Percentiles rank a stretch among this genome's conserved stretches.
phyloP scores from a whole-genome alignment of 1,140 invertebrate genomes.

The Pectinophora gossypiella region DNA sequence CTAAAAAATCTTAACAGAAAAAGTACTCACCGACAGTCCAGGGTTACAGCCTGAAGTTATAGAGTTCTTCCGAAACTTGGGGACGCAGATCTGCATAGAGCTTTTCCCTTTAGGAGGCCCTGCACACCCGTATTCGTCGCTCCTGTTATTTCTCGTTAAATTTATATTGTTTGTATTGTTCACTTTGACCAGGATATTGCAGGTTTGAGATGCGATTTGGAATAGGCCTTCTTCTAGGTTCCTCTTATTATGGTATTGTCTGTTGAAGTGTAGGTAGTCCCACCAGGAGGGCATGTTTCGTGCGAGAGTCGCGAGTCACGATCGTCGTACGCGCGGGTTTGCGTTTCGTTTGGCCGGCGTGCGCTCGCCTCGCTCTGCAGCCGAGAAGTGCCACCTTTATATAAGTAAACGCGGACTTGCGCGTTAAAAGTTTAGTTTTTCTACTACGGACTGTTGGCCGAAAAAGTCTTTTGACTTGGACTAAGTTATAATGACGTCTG shows the following conservation, averaged over 20 bases:
- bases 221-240: conserved; percentile 83
- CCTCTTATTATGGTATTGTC: conserved; percentile 69
- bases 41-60: conserved; percentile 70
- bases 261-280: conserved; percentile 75
- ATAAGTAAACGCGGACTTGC: conserved; percentile 43
- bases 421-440: conserved; percentile 50
- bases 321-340: conserved; percentile 5
- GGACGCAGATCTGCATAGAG: conserved; percentile 63
- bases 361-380: conserved; percentile 27
- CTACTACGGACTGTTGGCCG: too few species aligned
- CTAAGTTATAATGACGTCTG: too few species aligned
- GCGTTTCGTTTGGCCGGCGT: conserved; percentile 17
- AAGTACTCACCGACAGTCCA: conserved; percentile 66
- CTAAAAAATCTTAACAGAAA: background rate
- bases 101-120: conserved; percentile 57
- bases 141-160: conserved; percentile 78
- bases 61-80: conserved; percentile 65
- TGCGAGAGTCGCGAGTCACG: conserved; percentile 21
- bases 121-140: conserved; percentile 77
- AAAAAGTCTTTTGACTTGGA: too few species aligned
- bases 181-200: conserved; percentile 82
- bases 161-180: conserved; percentile 85
- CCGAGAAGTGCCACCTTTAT: conserved; percentile 29
- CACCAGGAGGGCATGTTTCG: conserved; percentile 76
- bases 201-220: conserved; percentile 83